Evolutionary conservation across 2,888 invertebrate genomes (phyloP).

Genomic region (Drosophila emarginata): DNA sequence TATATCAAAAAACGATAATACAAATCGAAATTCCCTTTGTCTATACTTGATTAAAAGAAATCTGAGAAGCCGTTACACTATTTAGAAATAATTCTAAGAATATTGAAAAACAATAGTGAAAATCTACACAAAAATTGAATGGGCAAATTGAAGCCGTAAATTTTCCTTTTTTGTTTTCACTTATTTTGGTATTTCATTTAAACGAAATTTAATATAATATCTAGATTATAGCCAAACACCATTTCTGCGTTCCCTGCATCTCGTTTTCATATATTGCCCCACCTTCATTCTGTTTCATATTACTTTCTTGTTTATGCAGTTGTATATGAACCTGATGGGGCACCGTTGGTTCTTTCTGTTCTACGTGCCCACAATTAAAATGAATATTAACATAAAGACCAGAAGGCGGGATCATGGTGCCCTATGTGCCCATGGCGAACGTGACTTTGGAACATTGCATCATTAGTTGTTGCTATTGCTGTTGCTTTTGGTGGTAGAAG

Average conservation of each 20-base stretch:
- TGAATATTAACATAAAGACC: conserved; percentile 49
- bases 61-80: too few relatives aligned
- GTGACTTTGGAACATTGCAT: conserved; percentile 71
- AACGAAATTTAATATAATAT: neutral
- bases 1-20: too few relatives aligned
- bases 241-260: neutral
- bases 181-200: neutral
- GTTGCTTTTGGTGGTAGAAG: neutral
- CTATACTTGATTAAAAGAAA: too few relatives aligned
- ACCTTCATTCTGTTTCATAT: conserved; percentile 13
- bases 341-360: conserved; percentile 23
- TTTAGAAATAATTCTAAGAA: too few relatives aligned
- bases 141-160: too few relatives aligned
- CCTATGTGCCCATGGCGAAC: conserved; percentile 53
- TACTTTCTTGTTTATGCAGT: conserved; percentile 72
- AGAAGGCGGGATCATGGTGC: conserved; percentile 18
- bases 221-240: neutral
- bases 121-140: too few relatives aligned
- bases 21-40: too few relatives aligned
- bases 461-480: conserved; percentile 57
- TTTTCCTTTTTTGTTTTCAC: neutral
- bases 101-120: too few relatives aligned
- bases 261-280: neutral
- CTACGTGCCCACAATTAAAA: conserved; percentile 75
- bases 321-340: conserved; percentile 35